Percentiles rank a stretch among this genome's conserved stretches.
These are phyloP conservation scores for Danio aesculapii DNA, from an alignment of 2,797 vertebrate species.

Conservation along the genomic window DNA sequence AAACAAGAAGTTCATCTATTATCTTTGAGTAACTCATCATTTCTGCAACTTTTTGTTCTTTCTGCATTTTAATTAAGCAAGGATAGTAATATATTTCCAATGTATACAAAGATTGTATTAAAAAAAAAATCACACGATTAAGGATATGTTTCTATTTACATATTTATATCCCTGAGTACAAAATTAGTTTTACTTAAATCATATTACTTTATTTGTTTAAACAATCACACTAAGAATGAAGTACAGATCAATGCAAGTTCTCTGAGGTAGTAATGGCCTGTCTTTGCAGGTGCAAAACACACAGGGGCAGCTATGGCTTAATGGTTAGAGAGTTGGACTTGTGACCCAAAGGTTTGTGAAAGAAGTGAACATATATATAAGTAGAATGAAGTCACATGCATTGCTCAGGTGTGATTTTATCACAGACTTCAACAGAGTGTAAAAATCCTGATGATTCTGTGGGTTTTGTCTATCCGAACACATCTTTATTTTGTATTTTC, in stretches of 20 bases:
- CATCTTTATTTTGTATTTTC: no score
- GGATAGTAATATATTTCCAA: background rate
- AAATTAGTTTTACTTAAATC: background rate
- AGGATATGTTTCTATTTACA: background rate
- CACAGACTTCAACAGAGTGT: no score
- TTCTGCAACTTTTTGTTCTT: background rate
- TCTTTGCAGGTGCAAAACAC: background rate
- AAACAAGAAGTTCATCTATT: background rate
- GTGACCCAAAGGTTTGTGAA: background rate
- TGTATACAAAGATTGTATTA: background rate
- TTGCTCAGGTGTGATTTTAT: no score
- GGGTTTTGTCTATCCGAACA: no score
- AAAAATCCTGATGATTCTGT: no score
- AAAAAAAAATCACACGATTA: background rate
- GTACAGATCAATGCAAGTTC: background rate
- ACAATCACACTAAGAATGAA: background rate
- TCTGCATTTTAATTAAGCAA: background rate
- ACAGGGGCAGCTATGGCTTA: no score
- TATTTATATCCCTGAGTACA: background rate
- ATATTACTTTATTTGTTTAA: background rate
- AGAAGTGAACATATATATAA: no score
- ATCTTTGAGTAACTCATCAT: background rate
- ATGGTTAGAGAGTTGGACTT: background rate
- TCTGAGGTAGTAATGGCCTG: conserved; percentile 14
- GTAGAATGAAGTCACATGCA: no score